Evolutionary conservation across 2,113 vertebrate genomes (phyloP).

Genomic region (Cathartes aura): DNA sequence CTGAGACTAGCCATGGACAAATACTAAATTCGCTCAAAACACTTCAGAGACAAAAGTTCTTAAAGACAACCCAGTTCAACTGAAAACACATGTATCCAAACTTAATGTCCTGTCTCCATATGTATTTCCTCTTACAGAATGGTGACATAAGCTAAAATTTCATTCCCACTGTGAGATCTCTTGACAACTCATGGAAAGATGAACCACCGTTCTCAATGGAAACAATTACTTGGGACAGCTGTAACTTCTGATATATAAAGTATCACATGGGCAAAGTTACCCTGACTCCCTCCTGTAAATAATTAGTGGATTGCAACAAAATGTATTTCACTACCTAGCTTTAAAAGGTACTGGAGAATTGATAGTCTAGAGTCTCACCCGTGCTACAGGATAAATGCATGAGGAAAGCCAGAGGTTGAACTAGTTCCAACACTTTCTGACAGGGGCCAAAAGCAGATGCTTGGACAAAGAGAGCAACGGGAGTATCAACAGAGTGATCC

Average conservation of each 20-base stretch:
- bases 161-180: constrained; percentile 57
- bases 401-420: neutral
- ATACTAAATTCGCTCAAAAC: neutral
- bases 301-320: constrained; percentile 58
- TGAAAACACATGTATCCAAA: constrained; percentile 25
- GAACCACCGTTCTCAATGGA: constrained; percentile 72
- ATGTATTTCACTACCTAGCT: constrained; percentile 16
- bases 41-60: neutral
- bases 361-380: neutral
- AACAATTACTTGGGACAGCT: constrained; percentile 62
- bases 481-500: neutral
- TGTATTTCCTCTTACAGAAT: constrained; percentile 41
- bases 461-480: neutral
- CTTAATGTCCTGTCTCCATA: neutral
- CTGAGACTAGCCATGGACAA: neutral
- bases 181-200: constrained; percentile 54
- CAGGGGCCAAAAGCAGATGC: neutral
- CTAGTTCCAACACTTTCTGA: neutral
- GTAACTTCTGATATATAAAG: constrained; percentile 41
- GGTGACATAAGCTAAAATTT: constrained; percentile 67
- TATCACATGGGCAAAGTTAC: constrained; percentile 28
- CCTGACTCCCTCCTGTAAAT: neutral
- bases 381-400: neutral
- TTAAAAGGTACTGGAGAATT: neutral
- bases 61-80: neutral